Evolutionary conservation across 2,888 invertebrate species (phyloP), one percentile per base, ranked within the genome.

Genomic region (Tetranychus piercei): DNA sequence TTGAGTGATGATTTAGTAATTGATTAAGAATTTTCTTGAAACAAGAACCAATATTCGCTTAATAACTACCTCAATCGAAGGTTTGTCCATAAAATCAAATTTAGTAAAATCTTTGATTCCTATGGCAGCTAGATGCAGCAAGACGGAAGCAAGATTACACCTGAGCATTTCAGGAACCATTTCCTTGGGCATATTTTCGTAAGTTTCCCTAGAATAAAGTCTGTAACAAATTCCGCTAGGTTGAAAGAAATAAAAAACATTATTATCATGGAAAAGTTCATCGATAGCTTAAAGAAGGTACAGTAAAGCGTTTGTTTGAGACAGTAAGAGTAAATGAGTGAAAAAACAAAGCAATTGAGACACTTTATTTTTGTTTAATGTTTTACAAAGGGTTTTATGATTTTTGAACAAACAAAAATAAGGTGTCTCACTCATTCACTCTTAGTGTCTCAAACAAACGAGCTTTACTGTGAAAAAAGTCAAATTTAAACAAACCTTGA

Each of bases 51-150:
- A 34, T 34, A 55, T 55, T 15, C 2, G 7, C 11, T 55, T 15
- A 55, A 55, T 55, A 7, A 55, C 7, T 15, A 55, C 55, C 55
- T 73, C 73, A n/a, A 34, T 7, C 8, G 55, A 7, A 6, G 96
- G 96, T 79, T 88, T 87, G 81, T 95, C 94, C 82, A 97, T 88
- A 80, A 96, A 90, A 80, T 94, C 92, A 82, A 97, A 94, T 18
- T 87, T 87, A 69, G 86, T 84, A 18, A 92, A 80, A 79, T 84
- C 89, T 78, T 90, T 88, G 76, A 94, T 87, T 22, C 91, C 92
- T 77, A 94, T 85, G 0, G 92, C 89, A 77, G 95, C 85, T 73
- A 97, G 83, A 81, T 94, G 89, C 74, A 97, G 83, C 43, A 90
- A 86, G 2, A 92, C 89, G 74, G 88, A 87, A 5, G 87, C 85